Base-by-base conservation (phyloP, 1,140 invertebrate species). In the Patella vulgata region DNA sequence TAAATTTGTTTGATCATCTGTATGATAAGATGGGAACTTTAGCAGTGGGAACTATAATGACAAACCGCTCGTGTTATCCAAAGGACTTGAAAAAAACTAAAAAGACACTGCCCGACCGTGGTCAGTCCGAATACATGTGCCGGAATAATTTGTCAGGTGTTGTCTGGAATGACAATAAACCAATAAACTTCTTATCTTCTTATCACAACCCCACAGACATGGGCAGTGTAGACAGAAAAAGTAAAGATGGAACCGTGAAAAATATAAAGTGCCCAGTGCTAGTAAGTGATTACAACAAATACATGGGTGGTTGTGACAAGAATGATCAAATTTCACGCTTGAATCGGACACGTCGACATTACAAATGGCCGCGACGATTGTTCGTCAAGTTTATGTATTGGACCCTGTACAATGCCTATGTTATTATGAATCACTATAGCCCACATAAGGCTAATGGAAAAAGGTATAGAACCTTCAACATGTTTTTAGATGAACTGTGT, bases 1-100 rank as follows among this genome's bases (percentile, higher is more conserved):
- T 79, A 25, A 21, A 54, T 23, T 59, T 86, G n/a, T 77, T 79
- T 0, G 27, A 74, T 42, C 68, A 73, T 58, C 68, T 86, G 23
- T 63, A 81, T n/a, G 0, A 59, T 8, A 74, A 71, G 5, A 8
- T 36, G 33, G 31, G 69, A 81, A 3, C 84, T 77, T 0, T 69
- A 64, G 33, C 27, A 56, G 44, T 60, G 51, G 62, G 66, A 23
- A 63, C 65, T n/a, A 43, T 57, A 2, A 27, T 36, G 14, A 44
- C 61, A 17, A 59, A 63, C 42, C 17, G 66, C 9, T 54, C 58
- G n/a, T 51, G 0, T 64, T 54, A 31, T 51, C 60, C 19, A 50
- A 44, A 23, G 60, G 57, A 0, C 8, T 61, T 27, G n/a, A 25
- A 28, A 51, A n/a, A 36, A 21, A 50, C n/a, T n/a, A n/a, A n/a